Evolutionary conservation across 2,888 invertebrate genomes (phyloP).

Genomic region (Mythimna loreyi): DNA sequence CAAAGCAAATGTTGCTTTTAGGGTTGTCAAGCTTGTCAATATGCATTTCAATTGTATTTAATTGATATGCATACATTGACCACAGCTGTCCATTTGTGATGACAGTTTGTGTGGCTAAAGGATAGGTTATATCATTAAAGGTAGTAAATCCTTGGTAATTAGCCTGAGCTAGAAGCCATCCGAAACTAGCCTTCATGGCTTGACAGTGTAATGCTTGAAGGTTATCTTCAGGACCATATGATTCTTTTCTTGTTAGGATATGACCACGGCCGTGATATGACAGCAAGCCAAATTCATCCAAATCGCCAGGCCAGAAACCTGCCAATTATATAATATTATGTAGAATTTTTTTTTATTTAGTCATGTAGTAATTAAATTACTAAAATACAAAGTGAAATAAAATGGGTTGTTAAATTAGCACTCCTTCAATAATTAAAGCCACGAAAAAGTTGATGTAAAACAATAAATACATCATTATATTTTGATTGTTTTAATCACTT

Average conservation of each 20-base stretch:
- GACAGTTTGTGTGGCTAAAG: conserved; percentile 96
- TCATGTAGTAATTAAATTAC: too few relatives aligned
- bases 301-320: conserved; percentile 97
- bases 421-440: too few relatives aligned
- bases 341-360: not conserved
- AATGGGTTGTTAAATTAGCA: too few relatives aligned
- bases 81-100: conserved; percentile 97
- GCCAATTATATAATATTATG: conserved; percentile 59
- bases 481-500: too few relatives aligned
- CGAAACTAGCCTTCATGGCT: conserved; percentile 95
- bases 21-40: conserved; percentile 92
- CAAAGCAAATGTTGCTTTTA: conserved; percentile 95
- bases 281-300: conserved; percentile 94
- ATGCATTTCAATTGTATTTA: conserved; percentile 95
- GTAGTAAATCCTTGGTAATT: conserved; percentile 97
- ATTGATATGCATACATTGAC: conserved; percentile 97
- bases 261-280: conserved; percentile 94
- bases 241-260: conserved; percentile 84
- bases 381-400: too few relatives aligned
- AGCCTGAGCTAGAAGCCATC: conserved; percentile 95
- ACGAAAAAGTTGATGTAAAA: too few relatives aligned
- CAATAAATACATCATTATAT: too few relatives aligned
- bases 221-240: conserved; percentile 89
- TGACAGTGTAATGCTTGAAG: conserved; percentile 93
- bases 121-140: conserved; percentile 97